A percentile compares a stretch with the other conserved stretches of the same genome.
Conservation (phyloP, 2,888 invertebrate species). For the Julus scanicus region DNA sequence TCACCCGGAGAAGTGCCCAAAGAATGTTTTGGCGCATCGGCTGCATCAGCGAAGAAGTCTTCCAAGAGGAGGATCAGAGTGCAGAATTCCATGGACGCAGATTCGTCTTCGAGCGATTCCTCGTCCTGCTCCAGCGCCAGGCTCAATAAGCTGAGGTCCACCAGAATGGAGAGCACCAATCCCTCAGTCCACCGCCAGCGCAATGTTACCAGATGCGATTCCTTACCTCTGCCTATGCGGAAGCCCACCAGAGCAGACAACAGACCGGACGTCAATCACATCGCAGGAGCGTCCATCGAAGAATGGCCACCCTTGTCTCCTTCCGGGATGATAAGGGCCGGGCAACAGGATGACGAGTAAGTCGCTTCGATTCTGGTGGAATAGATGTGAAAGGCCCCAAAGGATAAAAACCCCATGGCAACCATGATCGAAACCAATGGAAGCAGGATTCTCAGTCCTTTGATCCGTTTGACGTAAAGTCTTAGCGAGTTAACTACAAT, state of each 20-base stretch:
- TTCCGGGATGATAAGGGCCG: neutral
- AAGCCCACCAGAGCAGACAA: neutral
- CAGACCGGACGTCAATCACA: neutral
- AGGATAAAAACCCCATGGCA: too few species aligned
- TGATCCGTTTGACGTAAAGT: too few species aligned
- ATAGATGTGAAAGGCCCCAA: too few species aligned
- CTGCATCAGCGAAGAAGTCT: slow-evolving; percentile 45
- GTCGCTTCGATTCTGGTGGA: neutral
- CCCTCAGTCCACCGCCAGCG: neutral
- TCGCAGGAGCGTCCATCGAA: neutral
- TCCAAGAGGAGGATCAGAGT: slow-evolving; percentile 10
- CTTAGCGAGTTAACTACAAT: too few species aligned
- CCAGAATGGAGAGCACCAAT: neutral
- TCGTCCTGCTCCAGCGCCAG: neutral
- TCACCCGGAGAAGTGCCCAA: neutral
- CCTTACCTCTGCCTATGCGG: neutral
- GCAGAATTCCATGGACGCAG: slow-evolving; percentile 52
- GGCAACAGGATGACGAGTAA: neutral
- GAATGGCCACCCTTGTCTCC: neutral
- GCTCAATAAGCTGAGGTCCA: neutral
- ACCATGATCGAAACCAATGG: too few species aligned
- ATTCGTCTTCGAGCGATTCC: slow-evolving; percentile 53
- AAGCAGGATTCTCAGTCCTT: too few species aligned
- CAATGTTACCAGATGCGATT: neutral
- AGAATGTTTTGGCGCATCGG: neutral